These are phyloP conservation scores for Enteromius anoplus DNA, from an alignment of 2,797 vertebrate species.

Conservation along the genomic window DNA sequence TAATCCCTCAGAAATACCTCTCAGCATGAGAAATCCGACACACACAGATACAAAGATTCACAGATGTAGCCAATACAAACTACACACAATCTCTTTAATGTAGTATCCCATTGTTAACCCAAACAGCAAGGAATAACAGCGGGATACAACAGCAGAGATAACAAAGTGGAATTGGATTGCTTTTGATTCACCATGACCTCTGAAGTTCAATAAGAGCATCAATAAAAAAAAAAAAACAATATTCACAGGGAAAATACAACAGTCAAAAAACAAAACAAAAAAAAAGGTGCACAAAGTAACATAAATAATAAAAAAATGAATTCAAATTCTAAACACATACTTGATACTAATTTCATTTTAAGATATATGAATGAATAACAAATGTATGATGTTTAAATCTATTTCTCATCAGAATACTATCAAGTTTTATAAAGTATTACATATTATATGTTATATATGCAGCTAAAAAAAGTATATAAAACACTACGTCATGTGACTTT, in stretches of 20 bases:
- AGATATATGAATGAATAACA: no score
- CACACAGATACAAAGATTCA: slow-evolving; percentile 22
- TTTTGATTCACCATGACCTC: slow-evolving; percentile 22
- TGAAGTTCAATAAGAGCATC: slow-evolving; percentile 23
- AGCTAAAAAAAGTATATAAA: not conserved
- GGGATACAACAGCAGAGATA: slow-evolving; percentile 28
- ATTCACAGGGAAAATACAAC: not conserved
- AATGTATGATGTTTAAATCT: no score
- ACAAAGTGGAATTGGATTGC: slow-evolving; percentile 18
- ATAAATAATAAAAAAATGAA: no score
- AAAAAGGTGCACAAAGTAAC: not conserved
- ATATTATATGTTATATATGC: not conserved
- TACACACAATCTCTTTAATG: slow-evolving; percentile 36
- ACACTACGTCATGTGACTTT: not conserved
- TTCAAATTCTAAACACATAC: no score
- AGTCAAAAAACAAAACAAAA: not conserved
- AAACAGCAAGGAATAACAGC: slow-evolving; percentile 21
- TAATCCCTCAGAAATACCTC: slow-evolving; percentile 42
- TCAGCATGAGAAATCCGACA: slow-evolving; percentile 30
- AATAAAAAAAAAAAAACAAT: not conserved
- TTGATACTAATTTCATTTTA: no score
- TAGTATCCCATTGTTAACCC: slow-evolving; percentile 30
- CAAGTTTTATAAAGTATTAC: not conserved
- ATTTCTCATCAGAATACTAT: not conserved
- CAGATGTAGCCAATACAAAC: slow-evolving; percentile 26